These are phyloP conservation scores for Lacanobia wlatinum DNA, from an alignment of 2,888 invertebrate genomes.

Conservation along the genomic window DNA sequence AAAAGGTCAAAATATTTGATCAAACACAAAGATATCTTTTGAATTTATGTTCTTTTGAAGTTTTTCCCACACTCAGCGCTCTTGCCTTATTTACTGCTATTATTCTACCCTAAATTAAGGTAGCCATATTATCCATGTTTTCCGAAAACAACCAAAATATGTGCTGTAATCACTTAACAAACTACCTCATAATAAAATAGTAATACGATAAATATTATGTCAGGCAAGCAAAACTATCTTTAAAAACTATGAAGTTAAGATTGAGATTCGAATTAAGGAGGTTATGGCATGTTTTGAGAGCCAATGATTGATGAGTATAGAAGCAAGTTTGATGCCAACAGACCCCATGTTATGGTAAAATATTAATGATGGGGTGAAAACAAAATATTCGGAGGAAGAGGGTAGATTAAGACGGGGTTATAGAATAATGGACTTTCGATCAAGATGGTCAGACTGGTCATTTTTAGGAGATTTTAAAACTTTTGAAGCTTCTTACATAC, in stretches of 20 bases:
- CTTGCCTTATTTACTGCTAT: conserved; percentile 26
- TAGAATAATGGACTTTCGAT: background rate
- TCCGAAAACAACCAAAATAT: conserved; percentile 42
- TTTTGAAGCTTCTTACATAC: background rate
- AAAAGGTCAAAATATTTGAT: conserved; percentile 38
- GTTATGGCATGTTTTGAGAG: conserved; percentile 47
- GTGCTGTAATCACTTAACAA: conserved; percentile 53
- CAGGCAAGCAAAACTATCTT: conserved; percentile 7
- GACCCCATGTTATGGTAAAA: conserved; percentile 43
- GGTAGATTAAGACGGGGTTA: background rate
- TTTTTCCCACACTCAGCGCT: conserved; percentile 26
- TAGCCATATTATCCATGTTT: conserved; percentile 27
- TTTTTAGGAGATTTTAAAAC: background rate
- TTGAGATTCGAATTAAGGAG: conserved; percentile 30
- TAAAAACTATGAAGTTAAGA: conserved; percentile 3
- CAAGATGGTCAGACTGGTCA: background rate
- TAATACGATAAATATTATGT: conserved; percentile 32
- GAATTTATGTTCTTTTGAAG: conserved; percentile 21
- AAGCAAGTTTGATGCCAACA: conserved; percentile 46
- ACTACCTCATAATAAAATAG: conserved; percentile 46
- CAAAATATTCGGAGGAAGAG: conserved; percentile 29
- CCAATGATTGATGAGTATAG: conserved; percentile 59
- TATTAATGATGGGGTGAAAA: conserved; percentile 51
- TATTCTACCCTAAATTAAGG: conserved; percentile 23
- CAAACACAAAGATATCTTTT: conserved; percentile 16